Base-by-base conservation (phyloP, 1,140 invertebrate genomes). In the Orussus abietinus region DNA sequence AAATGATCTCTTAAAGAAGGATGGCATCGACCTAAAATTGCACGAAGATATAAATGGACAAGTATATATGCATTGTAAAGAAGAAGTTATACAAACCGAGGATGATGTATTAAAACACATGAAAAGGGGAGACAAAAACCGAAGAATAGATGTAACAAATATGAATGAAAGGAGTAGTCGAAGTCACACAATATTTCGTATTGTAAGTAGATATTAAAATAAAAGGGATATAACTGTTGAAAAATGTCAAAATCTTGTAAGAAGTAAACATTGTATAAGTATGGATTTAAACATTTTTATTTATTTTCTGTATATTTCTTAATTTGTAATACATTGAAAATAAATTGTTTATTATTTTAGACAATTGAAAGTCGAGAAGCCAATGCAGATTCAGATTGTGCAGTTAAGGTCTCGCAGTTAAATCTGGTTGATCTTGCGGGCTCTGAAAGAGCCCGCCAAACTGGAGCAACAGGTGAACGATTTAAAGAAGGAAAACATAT, bases 351-450 rank as follows among this genome's bases (percentile, higher is more conserved):
- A n/a, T n/a, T n/a, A n/a, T n/a, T n/a, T n/a, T n/a, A n/a, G n/a
- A n/a, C n/a, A n/a, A 45, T 41, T 36, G 75, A 79, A 33, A 72
- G 72, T 41, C 54, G 66, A 11, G 57, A 64, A 55, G 0, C 57
- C 7, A 66, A 51, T 46, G 62, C 63, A 42, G 49, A 72, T 19
- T 72, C 69, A 18, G 75, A 71, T 13, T 72, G 73, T n/a, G n/a
- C n/a, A n/a, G n/a, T n/a, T 28, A 74, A 79, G 40, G 77, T 83
- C n/a, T 84, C 83, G 0, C 76, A 81, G 28, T 59, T 87, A 21
- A 89, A 89, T 66, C 66, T 91, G 3, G 87, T 92, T 1, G 88
- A 92, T 65, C 62, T 92, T 36, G 88, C 88, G 12, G 89, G 88
- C 0, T 88, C 84, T 10, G 88, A 91, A 65, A 69, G 85, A 19